Base-by-base conservation (phyloP, 2,888 invertebrate species). In the Mesochorus sp. region DNA sequence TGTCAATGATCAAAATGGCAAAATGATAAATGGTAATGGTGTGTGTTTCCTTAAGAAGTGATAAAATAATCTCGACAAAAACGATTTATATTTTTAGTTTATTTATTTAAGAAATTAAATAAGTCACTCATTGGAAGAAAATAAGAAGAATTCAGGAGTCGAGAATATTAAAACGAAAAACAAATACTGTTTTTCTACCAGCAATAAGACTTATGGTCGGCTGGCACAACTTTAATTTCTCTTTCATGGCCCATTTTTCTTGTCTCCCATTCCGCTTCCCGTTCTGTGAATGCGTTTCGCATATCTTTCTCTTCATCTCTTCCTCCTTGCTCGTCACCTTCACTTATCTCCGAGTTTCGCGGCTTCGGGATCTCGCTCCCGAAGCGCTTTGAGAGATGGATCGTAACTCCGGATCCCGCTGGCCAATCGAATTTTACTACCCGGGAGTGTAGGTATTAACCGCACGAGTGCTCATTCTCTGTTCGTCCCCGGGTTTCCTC, bases 341-440 rank as follows among this genome's bases (percentile, higher is more conserved):
- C 53, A 62, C 76, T 72, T 61, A 72, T 55, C 51, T 61, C 39
- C 12, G 28, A 51, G 44, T 44, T 34, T 17, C 28, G 47, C 19
- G 51, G 5, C 42, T 24, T 55, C 55, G 24, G 26, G 61, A 61
- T 72, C 67, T 66, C 53, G 12, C 44, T 39, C 62, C 26, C 12
- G 14, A 59, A 66, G 62, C 26, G 28, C 57, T 59, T n/a, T 61
- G 39, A 49, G 55, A 44, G 53, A 77, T 67, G 53, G 72, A 72
- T 77, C 76, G 72, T 77, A 77, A 77, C 72, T 77, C 76, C 72
- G 72, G 76, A 67, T 72, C 61, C 72, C 66, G 39, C 47, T 67
- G 76, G 67, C 76, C 76, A 77, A 77, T 72, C 76, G 72, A 77
- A 77, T 77, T 77, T 77, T 77, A 77, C 67, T 55, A 67, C 76